Base-by-base conservation (phyloP, 2,113 vertebrate species). In the Tenrec ecaudatus region DNA sequence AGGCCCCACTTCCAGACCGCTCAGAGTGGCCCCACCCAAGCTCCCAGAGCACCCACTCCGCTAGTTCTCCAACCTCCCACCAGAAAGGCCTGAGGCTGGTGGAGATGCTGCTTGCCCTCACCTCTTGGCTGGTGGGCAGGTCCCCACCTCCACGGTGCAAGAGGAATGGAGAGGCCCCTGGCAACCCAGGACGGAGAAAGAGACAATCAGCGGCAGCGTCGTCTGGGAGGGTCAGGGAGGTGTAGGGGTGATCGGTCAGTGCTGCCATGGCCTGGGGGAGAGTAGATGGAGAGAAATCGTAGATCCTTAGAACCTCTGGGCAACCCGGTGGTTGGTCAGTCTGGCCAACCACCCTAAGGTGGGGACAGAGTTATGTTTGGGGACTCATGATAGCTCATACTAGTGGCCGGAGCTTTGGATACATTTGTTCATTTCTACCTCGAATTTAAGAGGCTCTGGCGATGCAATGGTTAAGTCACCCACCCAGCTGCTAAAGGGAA, bases 241-340 rank as follows among this genome's bases (percentile, higher is more conserved):
- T 98, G 27, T 99, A 99, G 91, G 98, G 98, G 96, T 99, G 98
- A 93, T 99, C 99, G 0, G 99, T 99, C 97, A 99, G 97, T 94
- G 98, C 98, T 33, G 99, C 99, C 99, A 99, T 99, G 91, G 98
- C 98, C 99, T 99, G 93, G 9, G 22, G 3, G 11, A 78, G 27
- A 53, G 76, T 53, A 43, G 27, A 31, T 31, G 27, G n/a, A 77
- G 3, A 76, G 22, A 16, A 88, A 58, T 15, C 29, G 82, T 68
- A 71, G 79, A 38, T 31, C 5, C 4, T 3, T 58, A 2, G n/a
- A 43, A 77, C n/a, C 40, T 80, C n/a, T 75, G 77, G 79, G 66
- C 38, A 92, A 14, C 17, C 4, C 36, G 69, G 57, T 68, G 17
- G 2, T 40, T 40, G 40, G 40, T 40, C 40, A 40, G 20, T 47